Evolutionary conservation across 2,888 invertebrate species (phyloP).

Genomic region (Sinotaia quadrata): DNA sequence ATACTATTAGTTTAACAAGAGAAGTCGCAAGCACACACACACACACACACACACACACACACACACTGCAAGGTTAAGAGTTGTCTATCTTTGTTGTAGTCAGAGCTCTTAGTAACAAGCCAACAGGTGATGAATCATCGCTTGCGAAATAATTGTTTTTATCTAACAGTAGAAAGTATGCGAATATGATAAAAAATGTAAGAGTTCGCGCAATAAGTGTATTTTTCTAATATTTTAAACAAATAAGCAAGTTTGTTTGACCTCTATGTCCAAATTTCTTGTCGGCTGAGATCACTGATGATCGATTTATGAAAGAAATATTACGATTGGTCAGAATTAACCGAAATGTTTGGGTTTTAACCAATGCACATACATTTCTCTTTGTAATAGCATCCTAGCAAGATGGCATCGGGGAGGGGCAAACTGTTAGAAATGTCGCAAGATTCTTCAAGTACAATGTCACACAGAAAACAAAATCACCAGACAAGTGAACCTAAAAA

Average conservation of each 20-base stretch:
- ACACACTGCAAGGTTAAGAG: neutral
- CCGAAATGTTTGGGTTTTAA: neutral
- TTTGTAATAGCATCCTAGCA: conserved; percentile 11
- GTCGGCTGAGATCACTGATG: too few relatives aligned
- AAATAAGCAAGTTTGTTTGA: too few relatives aligned
- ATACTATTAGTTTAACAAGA: too few relatives aligned
- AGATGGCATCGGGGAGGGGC: conserved; percentile 39
- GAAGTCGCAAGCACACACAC: conserved; percentile 7
- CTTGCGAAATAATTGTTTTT: neutral
- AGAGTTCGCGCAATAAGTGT: too few relatives aligned
- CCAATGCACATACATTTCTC: neutral
- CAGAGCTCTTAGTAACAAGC: neutral
- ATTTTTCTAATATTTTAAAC: too few relatives aligned
- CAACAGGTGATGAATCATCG: neutral
- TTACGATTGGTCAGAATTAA: conserved; percentile 7
- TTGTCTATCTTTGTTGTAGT: neutral
- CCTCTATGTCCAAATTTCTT: too few relatives aligned
- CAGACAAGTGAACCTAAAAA: conserved; percentile 25
- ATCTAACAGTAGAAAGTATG: too few relatives aligned
- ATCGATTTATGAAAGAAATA: too few relatives aligned
- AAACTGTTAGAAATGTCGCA: neutral
- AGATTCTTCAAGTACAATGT: neutral
- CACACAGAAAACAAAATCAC: conserved; percentile 1
- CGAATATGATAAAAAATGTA: too few relatives aligned
- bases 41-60: conserved; percentile 19